Conservation (phyloP, 1,140 invertebrate genomes). For the Callitettix versicolor region DNA sequence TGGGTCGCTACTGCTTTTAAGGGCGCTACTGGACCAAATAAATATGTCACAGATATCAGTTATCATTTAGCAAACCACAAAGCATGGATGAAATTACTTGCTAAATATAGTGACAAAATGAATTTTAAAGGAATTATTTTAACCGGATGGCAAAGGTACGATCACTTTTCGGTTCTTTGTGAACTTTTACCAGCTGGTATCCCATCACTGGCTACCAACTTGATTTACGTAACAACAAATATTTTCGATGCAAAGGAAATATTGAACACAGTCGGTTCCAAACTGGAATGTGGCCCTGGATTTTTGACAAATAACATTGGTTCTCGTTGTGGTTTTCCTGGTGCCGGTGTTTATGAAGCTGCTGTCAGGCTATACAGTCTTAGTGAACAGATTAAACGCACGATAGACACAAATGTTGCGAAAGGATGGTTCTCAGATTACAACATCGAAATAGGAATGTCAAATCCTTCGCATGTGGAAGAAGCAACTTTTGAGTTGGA, state of each 20-base stretch:
- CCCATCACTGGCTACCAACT: slow-evolving; percentile 40
- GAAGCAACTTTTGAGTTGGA: slow-evolving; percentile 2
- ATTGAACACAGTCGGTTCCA: slow-evolving; percentile 1
- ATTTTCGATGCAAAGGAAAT: not conserved
- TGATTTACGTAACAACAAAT: slow-evolving; percentile 27
- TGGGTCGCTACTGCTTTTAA: slow-evolving; percentile 57
- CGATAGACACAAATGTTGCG: slow-evolving; percentile 1
- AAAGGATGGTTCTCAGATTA: slow-evolving; percentile 20
- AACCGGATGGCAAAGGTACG: slow-evolving; percentile 37
- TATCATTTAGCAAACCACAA: slow-evolving; percentile 22
- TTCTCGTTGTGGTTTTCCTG: not conserved
- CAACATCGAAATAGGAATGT: slow-evolving; percentile 19
- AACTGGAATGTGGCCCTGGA: slow-evolving; percentile 16
- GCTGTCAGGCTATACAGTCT: slow-evolving; percentile 3
- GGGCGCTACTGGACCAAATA: slow-evolving; percentile 40
- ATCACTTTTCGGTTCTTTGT: slow-evolving; percentile 55
- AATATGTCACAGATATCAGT: slow-evolving; percentile 37
- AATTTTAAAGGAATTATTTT: slow-evolving; percentile 19
- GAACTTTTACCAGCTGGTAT: slow-evolving; percentile 52
- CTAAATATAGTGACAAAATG: slow-evolving; percentile 7
- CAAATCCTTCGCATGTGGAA: slow-evolving; percentile 17
- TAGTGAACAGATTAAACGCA: slow-evolving; percentile 6
- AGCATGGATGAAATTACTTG: slow-evolving; percentile 20
- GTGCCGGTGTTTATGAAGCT: not conserved
- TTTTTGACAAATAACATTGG: not conserved